A percentile compares a stretch with the other conserved stretches of the same genome.
phyloP scores from a whole-genome alignment of 2,888 invertebrate genomes.

The Candidula unifasciata region DNA sequence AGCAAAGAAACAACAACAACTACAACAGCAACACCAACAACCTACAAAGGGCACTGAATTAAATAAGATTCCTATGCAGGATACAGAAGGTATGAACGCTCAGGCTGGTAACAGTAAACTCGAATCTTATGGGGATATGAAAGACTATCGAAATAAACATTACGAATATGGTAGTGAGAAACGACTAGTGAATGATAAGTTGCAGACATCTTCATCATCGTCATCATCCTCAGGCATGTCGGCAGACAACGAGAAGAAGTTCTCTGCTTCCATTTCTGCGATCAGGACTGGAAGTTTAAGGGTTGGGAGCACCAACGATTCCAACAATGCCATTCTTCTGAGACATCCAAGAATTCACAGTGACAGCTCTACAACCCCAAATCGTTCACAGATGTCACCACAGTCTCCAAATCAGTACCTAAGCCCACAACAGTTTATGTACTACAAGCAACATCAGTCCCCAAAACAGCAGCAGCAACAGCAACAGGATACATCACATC shows the following conservation, averaged over 20 bases:
- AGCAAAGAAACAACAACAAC: background rate
- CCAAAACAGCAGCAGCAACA: background rate
- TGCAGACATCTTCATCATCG: background rate
- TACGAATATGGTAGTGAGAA: background rate
- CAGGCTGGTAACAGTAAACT: background rate
- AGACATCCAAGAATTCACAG: background rate
- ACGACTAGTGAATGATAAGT: background rate
- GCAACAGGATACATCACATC: background rate
- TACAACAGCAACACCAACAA: background rate
- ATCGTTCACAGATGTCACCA: background rate
- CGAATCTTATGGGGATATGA: background rate
- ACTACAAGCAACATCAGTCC: constrained; percentile 6
- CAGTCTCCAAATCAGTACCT: background rate
- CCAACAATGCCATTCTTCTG: background rate
- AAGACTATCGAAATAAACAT: background rate
- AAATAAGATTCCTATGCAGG: no score
- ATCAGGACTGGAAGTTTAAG: background rate
- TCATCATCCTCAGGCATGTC: background rate
- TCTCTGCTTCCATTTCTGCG: no score
- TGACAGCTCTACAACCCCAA: background rate
- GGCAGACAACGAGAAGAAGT: background rate
- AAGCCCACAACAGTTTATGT: background rate
- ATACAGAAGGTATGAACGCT: no score
- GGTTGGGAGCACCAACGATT: background rate
- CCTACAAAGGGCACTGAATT: no score